Evolutionary conservation across 30 jellyfish, hydroid and myxozoan genomes (phyloP), one percentile per base, ranked within the genome.

Genomic region (Aurelia sp.): DNA sequence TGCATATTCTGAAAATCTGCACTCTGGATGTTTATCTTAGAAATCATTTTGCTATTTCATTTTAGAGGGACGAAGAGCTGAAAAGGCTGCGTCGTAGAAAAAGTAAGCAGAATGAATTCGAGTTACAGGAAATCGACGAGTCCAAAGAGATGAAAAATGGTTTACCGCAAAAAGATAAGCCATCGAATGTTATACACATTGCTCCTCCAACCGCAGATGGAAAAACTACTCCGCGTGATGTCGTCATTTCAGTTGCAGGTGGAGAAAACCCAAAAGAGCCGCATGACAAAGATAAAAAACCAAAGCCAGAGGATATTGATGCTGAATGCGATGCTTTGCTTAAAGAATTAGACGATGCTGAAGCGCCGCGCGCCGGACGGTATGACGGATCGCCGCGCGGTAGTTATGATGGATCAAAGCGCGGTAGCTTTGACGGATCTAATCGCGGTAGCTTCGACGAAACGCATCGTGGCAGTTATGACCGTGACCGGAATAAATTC

Each of bases 31-130:
- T 44, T 44, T 44, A 9, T 44, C 55, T 7, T 5, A 8, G 3
- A 8, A 2, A 8, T 44, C 9, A 5, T 44, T 44, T 8, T 8
- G 9, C 15, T 44, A 44, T 74, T 19, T 17, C 12, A 64, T 67
- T 80, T 38, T 61, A 81, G 91, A 74, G 91, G 35, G 91, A 81
- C 59, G 84, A 82, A 19, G 91, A 81, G 61, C n/a, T 81, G 35
- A 62, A 67, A 12, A 61, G 91, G 27, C 84, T 81, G 77, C 70
- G 69, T 15, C 6, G 71, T 38, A 76, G 84, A 9, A 20, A 48
- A 27, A 81, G 82, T 17, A 67, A 52, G 30, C 52, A 61, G 70
- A 81, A 67, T 19, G 84, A 52, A 67, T 68, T 67, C 20, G 84
- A 81, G 55, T 12, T 51, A 22, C 84, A 47, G 35, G 91, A 81